phyloP scores from a whole-genome alignment of 2,888 invertebrate genomes.

The Andrena dorsata region DNA sequence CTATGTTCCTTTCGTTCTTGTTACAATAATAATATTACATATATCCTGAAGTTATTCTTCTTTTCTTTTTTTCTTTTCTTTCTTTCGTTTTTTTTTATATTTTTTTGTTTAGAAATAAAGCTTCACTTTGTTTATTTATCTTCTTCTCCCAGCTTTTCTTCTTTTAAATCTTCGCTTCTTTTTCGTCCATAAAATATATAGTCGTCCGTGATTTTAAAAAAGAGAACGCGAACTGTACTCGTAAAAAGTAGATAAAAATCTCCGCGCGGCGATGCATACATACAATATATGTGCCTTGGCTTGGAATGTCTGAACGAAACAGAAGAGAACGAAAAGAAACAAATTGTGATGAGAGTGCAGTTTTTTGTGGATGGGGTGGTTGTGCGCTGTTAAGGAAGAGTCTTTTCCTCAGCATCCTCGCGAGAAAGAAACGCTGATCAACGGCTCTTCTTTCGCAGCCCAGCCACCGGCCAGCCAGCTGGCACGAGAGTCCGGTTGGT shows the following conservation, averaged over 20 bases:
- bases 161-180: conserved; percentile 48
- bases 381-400: conserved; percentile 69
- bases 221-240: conserved; percentile 69
- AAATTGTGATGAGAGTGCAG: conserved; percentile 70
- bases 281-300: conserved; percentile 70
- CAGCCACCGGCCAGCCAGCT: conserved; percentile 74
- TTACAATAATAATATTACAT: conserved; percentile 70
- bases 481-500: conserved; percentile 72
- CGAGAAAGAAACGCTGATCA: conserved; percentile 49
- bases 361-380: conserved; percentile 69
- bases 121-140: conserved; percentile 51
- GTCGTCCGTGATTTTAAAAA: conserved; percentile 70
- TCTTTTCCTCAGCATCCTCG: conserved; percentile 51
- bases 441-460: conserved; percentile 62
- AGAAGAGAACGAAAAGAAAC: conserved; percentile 66
- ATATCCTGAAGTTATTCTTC: conserved; percentile 63
- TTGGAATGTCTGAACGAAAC: conserved; percentile 81
- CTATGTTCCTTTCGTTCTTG: conserved; percentile 74
- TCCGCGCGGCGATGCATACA: conserved; percentile 68
- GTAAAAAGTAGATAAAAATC: conserved; percentile 74
- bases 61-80: conserved; percentile 34
- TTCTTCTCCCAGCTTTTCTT: conserved; percentile 37
- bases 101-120: conserved; percentile 68
- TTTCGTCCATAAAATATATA: conserved; percentile 73
- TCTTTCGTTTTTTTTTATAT: conserved; percentile 41